Percentiles rank a stretch among this genome's conserved stretches.
Evolutionary conservation across 2,113 vertebrate genomes (phyloP).

Genomic region (Hippopotamus amphibius): DNA sequence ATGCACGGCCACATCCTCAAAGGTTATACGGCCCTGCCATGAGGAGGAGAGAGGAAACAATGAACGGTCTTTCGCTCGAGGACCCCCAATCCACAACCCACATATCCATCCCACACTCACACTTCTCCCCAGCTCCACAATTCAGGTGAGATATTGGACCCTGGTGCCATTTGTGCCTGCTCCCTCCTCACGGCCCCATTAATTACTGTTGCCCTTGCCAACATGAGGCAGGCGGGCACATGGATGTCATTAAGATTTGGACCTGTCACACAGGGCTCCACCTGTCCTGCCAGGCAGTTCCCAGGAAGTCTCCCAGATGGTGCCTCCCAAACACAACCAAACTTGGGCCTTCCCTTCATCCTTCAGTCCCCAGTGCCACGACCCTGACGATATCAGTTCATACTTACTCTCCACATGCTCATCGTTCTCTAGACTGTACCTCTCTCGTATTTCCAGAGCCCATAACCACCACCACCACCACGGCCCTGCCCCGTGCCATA

Average conservation of each 20-base stretch:
- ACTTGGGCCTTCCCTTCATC: not conserved
- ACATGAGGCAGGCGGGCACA: not conserved
- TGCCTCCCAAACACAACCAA: not conserved
- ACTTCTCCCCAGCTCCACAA: not conserved
- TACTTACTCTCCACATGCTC: not conserved
- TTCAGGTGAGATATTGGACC: not conserved
- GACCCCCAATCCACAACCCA: not conserved
- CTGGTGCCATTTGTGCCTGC: not conserved
- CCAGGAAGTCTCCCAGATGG: not conserved
- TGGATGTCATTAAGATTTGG: not conserved
- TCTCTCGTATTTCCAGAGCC: not conserved
- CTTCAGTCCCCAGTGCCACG: not conserved
- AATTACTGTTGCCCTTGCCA: not conserved
- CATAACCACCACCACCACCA: not conserved
- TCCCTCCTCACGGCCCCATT: no score
- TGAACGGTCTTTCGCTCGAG: not conserved
- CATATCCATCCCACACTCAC: not conserved
- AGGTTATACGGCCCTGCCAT: not conserved
- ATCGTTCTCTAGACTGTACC: not conserved
- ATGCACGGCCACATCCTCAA: constrained; percentile 1
- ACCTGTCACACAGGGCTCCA: not conserved
- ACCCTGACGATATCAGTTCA: not conserved
- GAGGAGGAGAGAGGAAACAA: not conserved
- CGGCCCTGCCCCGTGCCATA: not conserved
- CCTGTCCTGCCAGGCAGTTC: not conserved